Evolutionary conservation across 1,140 invertebrate species (phyloP).

Genomic region (Ceratina australensis): DNA sequence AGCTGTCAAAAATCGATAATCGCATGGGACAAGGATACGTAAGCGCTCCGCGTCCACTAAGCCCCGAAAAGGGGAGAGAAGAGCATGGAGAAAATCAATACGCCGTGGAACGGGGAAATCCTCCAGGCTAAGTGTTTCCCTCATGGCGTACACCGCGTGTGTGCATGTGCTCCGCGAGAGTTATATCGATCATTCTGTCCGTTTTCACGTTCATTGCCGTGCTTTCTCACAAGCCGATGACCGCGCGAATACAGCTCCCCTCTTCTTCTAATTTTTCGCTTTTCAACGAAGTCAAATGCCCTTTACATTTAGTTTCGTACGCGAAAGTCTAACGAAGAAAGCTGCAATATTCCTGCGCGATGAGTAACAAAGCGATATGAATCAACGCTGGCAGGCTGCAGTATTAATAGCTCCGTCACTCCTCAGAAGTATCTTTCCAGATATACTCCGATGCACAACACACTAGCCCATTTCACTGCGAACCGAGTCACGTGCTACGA

Average conservation of each 20-base stretch:
- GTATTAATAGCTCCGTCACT: conserved; percentile 14
- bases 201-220: conserved; percentile 27
- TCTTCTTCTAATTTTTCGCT: too few relatives aligned
- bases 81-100: conserved; percentile 63
- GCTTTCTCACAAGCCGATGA: too few relatives aligned
- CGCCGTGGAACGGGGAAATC: conserved; percentile 63
- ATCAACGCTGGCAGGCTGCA: background rate
- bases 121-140: conserved; percentile 56
- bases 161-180: conserved; percentile 45
- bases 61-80: conserved; percentile 36
- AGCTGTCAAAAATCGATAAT: conserved; percentile 80
- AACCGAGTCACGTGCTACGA: too few relatives aligned
- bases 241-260: too few relatives aligned
- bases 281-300: too few relatives aligned
- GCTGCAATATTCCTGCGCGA: background rate
- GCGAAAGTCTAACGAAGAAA: background rate
- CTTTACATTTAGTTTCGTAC: too few relatives aligned
- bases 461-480: too few relatives aligned
- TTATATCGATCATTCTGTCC: conserved; percentile 52
- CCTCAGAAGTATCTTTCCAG: background rate
- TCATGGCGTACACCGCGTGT: conserved; percentile 7
- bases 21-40: conserved; percentile 38
- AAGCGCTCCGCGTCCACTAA: conserved; percentile 24
- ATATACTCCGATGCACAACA: background rate
- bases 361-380: conserved; percentile 5